phyloP scores from a whole-genome alignment of 2,888 invertebrate genomes.

The Sphinx pinastri region DNA sequence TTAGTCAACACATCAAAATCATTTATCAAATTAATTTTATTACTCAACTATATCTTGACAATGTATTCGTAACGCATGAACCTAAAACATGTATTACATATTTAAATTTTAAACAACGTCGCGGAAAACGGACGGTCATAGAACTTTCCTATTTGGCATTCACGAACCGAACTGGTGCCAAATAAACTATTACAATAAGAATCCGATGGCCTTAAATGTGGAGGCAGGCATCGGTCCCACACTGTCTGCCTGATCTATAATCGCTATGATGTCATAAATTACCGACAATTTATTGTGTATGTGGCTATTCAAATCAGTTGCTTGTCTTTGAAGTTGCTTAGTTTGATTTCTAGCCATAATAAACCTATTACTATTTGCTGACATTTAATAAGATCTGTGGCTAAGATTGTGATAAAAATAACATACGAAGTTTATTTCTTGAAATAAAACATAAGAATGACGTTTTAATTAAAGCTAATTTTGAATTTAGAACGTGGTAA shows the following conservation, averaged over 20 bases:
- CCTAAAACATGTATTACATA: slow-evolving; percentile 46
- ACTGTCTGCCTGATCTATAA: slow-evolving; percentile 72
- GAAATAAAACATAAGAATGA: slow-evolving; percentile 37
- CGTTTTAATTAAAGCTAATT: slow-evolving; percentile 57
- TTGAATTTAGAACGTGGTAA: slow-evolving; percentile 60
- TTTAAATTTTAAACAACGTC: slow-evolving; percentile 49
- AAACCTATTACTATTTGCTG: slow-evolving; percentile 1
- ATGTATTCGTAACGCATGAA: slow-evolving; percentile 45
- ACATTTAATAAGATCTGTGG: slow-evolving; percentile 9
- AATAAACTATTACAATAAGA: slow-evolving; percentile 79
- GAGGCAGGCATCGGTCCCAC: slow-evolving; percentile 67
- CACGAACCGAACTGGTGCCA: slow-evolving; percentile 69
- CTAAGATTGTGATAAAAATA: slow-evolving; percentile 3
- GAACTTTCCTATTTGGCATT: slow-evolving; percentile 80
- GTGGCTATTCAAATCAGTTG: slow-evolving; percentile 33
- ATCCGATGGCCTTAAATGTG: slow-evolving; percentile 61
- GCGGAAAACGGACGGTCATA: slow-evolving; percentile 62
- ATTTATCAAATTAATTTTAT: slow-evolving; percentile 51
- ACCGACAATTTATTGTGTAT: slow-evolving; percentile 42
- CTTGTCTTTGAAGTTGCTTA: slow-evolving; percentile 24
- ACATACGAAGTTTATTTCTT: slow-evolving; percentile 5
- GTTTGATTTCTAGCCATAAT: slow-evolving; percentile 18
- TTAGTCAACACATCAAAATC: slow-evolving; percentile 19
- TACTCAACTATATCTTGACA: slow-evolving; percentile 39
- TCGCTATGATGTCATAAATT: slow-evolving; percentile 63